phyloP scores from a whole-genome alignment of 92 coral and sea anemone genomes.

The Porites cylindrica region DNA sequence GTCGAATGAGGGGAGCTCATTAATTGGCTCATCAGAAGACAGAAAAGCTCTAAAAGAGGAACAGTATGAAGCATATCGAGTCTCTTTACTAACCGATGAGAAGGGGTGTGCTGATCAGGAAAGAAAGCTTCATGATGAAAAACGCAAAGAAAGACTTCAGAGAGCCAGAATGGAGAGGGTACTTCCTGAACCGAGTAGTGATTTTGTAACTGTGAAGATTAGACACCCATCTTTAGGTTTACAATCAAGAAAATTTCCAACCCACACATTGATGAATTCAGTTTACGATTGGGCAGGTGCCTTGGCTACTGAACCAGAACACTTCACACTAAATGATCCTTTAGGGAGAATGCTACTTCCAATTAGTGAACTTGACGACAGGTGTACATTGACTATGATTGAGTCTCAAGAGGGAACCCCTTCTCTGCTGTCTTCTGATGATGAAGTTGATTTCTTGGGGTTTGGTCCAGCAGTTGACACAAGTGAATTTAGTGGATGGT shows the following conservation, averaged over 20 bases:
- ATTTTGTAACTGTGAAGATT: slow-evolving; percentile 57
- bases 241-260: too few species aligned
- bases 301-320: slow-evolving; percentile 48
- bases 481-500: neutral
- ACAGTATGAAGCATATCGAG: slow-evolving; percentile 30
- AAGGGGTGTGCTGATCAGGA: slow-evolving; percentile 18
- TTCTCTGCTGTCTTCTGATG: slow-evolving; percentile 12
- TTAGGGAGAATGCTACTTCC: slow-evolving; percentile 36
- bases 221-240: slow-evolving; percentile 34
- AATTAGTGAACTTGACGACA: slow-evolving; percentile 17
- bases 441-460: slow-evolving; percentile 37
- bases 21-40: slow-evolving; percentile 52
- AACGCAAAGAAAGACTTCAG: slow-evolving; percentile 59
- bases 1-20: neutral
- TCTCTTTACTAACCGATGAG: slow-evolving; percentile 32
- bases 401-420: slow-evolving; percentile 23
- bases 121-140: slow-evolving; percentile 16
- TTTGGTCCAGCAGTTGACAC: slow-evolving; percentile 34
- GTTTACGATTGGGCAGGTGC: slow-evolving; percentile 74
- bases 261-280: slow-evolving; percentile 1
- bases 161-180: slow-evolving; percentile 59
- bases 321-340: slow-evolving; percentile 44
- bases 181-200: slow-evolving; percentile 44
- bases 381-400: slow-evolving; percentile 8
- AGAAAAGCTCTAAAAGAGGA: slow-evolving; percentile 36